A percentile compares a stretch with the other conserved stretches of the same genome.
Evolutionary conservation across 2,797 vertebrate species (phyloP).

Genomic region (Chelonia mydas): DNA sequence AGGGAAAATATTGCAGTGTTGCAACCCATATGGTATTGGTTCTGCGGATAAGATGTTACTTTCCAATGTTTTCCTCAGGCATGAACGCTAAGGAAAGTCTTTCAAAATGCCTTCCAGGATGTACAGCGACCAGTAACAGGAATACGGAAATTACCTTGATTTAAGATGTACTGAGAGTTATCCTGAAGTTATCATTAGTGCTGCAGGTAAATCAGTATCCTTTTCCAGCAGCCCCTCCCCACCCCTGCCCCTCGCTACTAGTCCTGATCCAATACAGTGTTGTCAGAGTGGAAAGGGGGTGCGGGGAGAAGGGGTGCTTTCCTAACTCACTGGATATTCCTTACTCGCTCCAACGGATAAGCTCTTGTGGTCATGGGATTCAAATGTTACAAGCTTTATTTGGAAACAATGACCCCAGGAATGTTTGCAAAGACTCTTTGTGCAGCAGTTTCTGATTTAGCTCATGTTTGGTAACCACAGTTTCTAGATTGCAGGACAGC

Average conservation of each 20-base stretch:
- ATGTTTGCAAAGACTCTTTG: conserved; percentile 70
- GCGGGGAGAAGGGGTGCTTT: conserved; percentile 30
- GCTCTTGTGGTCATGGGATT: conserved; percentile 68
- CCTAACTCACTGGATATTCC: conserved; percentile 37
- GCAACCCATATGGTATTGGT: background rate
- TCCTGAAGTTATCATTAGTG: background rate
- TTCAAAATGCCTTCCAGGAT: conserved; percentile 17
- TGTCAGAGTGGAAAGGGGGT: background rate
- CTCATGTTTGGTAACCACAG: conserved; percentile 77
- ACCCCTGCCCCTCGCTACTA: background rate
- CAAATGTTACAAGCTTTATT: conserved; percentile 79
- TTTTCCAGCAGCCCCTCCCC: background rate
- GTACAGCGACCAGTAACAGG: background rate
- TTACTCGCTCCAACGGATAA: conserved; percentile 63
- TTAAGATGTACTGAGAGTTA: conserved; percentile 5
- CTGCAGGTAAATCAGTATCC: background rate
- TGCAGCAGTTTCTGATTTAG: conserved; percentile 74
- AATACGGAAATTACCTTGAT: conserved; percentile 10
- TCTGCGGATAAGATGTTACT: background rate
- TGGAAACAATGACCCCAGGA: conserved; percentile 76
- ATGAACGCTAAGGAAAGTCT: background rate
- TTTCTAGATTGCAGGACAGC: conserved; percentile 77
- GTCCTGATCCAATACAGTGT: background rate
- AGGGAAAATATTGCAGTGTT: background rate
- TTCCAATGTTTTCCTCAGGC: background rate